phyloP scores from a whole-genome alignment of 2,113 vertebrate species.

The Arothron firmamentum region DNA sequence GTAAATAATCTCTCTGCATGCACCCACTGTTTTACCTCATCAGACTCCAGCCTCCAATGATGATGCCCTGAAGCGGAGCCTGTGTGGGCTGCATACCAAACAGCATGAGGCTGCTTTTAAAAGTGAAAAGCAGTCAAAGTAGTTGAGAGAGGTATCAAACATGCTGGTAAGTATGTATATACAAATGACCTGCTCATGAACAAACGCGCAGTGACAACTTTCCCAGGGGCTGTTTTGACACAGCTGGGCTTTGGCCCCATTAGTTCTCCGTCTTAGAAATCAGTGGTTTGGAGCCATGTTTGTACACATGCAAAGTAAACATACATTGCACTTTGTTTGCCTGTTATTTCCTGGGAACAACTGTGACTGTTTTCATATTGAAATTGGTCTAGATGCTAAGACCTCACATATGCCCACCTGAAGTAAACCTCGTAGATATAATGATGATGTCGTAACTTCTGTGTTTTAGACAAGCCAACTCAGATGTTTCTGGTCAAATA shows the following conservation, averaged over 20 bases:
- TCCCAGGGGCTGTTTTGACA: conserved; percentile 68
- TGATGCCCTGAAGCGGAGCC: conserved; percentile 70
- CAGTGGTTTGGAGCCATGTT: conserved; percentile 54
- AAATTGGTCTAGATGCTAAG: too few species aligned
- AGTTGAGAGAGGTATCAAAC: conserved; percentile 63
- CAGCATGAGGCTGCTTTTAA: conserved; percentile 49
- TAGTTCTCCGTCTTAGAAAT: conserved; percentile 65
- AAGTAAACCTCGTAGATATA: too few species aligned
- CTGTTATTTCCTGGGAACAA: conserved; percentile 30
- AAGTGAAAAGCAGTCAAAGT: conserved; percentile 58
- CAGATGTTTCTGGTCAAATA: too few species aligned
- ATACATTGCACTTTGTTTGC: conserved; percentile 34
- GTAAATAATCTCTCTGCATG: conserved; percentile 42
- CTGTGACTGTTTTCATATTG: too few species aligned
- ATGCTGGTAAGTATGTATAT: conserved; percentile 71
- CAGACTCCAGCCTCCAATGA: conserved; percentile 69
- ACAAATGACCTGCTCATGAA: conserved; percentile 69
- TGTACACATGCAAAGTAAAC: conserved; percentile 42
- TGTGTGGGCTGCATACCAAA: conserved; percentile 69
- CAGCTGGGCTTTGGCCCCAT: conserved; percentile 59
- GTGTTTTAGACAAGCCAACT: too few species aligned
- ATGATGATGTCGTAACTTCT: too few species aligned
- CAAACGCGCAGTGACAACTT: conserved; percentile 52
- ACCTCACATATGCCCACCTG: too few species aligned
- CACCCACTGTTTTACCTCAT: conserved; percentile 63